Evolutionary conservation across 2,888 invertebrate species (phyloP), one percentile per base, ranked within the genome.

Genomic region (Brenthis ino): DNA sequence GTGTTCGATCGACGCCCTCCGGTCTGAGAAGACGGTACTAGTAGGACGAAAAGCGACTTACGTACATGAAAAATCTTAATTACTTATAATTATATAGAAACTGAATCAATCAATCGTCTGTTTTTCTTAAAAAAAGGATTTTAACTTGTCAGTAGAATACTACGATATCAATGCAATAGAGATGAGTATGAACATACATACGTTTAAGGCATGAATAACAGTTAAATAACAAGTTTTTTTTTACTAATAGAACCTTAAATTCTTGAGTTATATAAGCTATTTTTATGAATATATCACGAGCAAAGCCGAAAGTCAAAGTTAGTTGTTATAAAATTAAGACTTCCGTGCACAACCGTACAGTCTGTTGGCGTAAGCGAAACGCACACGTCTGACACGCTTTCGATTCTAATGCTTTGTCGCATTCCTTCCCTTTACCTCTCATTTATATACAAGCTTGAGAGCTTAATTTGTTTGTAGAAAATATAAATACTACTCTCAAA

Each of bases 341-440:
- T 56, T 67, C 56, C 24, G 11, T 12, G 56, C 37, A 33, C 67
- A 24, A 61, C 55, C 37, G 67, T 51, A 28, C 54, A 63, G 51
- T 33, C 60, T 48, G 55, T 24, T 24, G 64, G 66, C 24, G 60
- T 67, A 24, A 56, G 67, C 58, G 53, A 65, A 69, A 56, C 69
- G 69, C 64, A 55, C 33, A 55, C 33, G 58, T 47, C 68, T 68
- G 68, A 65, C 68, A 64, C 68, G 68, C 68, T 68, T 68, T 65
- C 68, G 55, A 50, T 65, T 60, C 65, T 43, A 56, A 63, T 54
- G 58, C 58, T 55, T 37, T 60, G 65, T 65, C 58, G 68, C 58
- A 68, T 68, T 68, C 68, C 68, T 68, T 68, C 64, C 68, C 68
- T 68, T 68, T 37, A 43, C 64, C 64, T 61, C 60, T 60, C 50